Percentiles rank a stretch among this genome's conserved stretches.
phyloP scores from a whole-genome alignment of 2,113 vertebrate species.

The Semnornis frantzii region DNA sequence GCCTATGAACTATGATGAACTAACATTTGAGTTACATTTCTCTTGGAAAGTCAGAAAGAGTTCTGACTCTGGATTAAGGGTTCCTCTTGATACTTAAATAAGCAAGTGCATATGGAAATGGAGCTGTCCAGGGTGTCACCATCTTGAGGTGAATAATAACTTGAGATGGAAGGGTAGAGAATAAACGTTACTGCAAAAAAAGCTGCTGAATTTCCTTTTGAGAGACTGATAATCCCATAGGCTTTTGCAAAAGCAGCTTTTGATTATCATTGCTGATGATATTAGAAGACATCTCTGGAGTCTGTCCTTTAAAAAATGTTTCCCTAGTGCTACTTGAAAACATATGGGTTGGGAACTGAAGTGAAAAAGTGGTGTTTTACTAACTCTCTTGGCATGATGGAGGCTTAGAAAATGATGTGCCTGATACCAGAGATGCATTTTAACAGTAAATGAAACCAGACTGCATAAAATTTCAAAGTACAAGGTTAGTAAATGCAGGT shows the following conservation, averaged over 20 bases:
- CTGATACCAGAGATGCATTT: slow-evolving; percentile 28
- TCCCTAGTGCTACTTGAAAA: slow-evolving; percentile 62
- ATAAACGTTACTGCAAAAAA: slow-evolving; percentile 43
- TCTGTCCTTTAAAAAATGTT: slow-evolving; percentile 66
- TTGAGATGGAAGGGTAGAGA: slow-evolving; percentile 15
- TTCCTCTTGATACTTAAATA: neutral
- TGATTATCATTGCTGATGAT: slow-evolving; percentile 69
- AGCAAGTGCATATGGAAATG: neutral
- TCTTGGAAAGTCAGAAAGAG: neutral
- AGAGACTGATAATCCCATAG: slow-evolving; percentile 53
- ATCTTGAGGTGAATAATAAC: neutral
- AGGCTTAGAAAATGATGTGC: slow-evolving; percentile 35
- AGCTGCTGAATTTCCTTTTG: slow-evolving; percentile 53
- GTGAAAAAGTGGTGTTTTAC: slow-evolving; percentile 65
- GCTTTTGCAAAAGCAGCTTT: slow-evolving; percentile 53
- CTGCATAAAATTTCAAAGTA: slow-evolving; percentile 41
- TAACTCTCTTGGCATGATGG: slow-evolving; percentile 43
- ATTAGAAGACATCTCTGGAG: slow-evolving; percentile 67
- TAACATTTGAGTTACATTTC: neutral
- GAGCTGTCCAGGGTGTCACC: slow-evolving; percentile 1
- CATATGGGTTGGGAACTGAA: slow-evolving; percentile 68
- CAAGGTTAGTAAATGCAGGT: neutral
- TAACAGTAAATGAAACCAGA: slow-evolving; percentile 53
- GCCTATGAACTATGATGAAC: neutral
- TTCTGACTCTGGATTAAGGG: neutral